Conservation (phyloP, 2,113 vertebrate species). For the Clarias gariepinus region DNA sequence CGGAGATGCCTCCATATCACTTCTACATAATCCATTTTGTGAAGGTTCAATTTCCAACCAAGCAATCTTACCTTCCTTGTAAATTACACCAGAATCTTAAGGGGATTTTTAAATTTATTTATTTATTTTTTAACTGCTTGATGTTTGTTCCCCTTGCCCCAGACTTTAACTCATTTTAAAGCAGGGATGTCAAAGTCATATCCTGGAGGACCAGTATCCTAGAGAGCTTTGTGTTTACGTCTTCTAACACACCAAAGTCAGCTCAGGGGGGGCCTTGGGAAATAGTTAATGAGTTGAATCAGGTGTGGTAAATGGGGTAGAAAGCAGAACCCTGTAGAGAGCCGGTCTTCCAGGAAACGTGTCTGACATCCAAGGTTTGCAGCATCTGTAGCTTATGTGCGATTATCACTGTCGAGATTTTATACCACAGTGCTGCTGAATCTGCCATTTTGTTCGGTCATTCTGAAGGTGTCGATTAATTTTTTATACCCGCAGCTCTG, state of each 20-base stretch:
- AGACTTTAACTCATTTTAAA: background rate
- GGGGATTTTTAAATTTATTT: background rate
- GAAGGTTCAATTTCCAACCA: background rate
- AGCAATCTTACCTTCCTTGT: background rate
- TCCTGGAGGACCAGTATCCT: background rate
- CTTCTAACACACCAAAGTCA: too few species aligned
- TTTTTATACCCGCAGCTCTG: background rate
- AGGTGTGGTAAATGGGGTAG: conserved; percentile 1
- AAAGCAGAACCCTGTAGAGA: background rate
- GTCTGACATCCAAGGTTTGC: background rate
- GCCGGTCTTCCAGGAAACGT: background rate
- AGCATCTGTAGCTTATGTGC: background rate
- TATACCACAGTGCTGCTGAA: background rate
- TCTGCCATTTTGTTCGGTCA: background rate
- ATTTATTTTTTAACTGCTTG: background rate
- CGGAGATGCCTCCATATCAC: background rate
- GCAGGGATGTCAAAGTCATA: background rate
- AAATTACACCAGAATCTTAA: background rate
- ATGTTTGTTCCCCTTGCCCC: background rate
- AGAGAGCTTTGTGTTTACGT: background rate
- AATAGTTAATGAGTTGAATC: conserved; percentile 7
- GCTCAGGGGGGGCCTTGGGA: conserved; percentile 1
- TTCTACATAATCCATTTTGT: background rate
- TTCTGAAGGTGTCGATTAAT: background rate
- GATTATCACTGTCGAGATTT: background rate